Conservation (phyloP, 92 coral and sea anemone genomes). For the Anthopleura xanthogrammica region DNA sequence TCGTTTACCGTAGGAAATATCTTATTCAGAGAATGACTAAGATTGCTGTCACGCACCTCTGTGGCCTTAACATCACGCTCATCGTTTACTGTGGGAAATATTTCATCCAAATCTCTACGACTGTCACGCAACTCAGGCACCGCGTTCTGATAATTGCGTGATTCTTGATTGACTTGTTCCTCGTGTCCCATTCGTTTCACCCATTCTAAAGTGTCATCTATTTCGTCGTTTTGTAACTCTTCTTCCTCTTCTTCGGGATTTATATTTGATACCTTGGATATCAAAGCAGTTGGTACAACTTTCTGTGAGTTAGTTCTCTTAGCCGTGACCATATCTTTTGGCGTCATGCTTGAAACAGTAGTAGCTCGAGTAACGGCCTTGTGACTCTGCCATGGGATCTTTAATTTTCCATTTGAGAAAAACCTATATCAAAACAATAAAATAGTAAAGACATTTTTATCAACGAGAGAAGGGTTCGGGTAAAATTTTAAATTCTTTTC, state of each 20-base stretch:
- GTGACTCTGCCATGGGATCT: no score
- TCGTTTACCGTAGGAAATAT: neutral
- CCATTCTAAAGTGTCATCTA: conserved; percentile 6
- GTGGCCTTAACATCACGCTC: neutral
- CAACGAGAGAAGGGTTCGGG: no score
- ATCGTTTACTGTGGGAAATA: neutral
- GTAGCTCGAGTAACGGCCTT: no score
- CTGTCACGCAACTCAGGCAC: neutral
- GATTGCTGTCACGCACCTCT: neutral
- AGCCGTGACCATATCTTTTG: no score
- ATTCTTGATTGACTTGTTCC: neutral
- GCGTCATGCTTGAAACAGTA: no score
- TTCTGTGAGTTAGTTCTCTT: no score
- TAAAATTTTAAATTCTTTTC: no score
- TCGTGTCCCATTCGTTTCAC: neutral
- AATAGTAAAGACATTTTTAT: no score
- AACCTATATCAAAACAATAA: no score
- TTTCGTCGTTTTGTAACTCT: neutral
- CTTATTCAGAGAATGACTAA: neutral
- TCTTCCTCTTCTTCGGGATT: neutral
- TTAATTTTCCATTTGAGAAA: no score
- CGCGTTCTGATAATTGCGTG: neutral
- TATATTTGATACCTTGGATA: neutral
- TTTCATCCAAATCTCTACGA: neutral
- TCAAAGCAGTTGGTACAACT: no score